These are phyloP conservation scores for Halichoerus grypus DNA, from an alignment of 2,113 vertebrate species.

Conservation along the genomic window DNA sequence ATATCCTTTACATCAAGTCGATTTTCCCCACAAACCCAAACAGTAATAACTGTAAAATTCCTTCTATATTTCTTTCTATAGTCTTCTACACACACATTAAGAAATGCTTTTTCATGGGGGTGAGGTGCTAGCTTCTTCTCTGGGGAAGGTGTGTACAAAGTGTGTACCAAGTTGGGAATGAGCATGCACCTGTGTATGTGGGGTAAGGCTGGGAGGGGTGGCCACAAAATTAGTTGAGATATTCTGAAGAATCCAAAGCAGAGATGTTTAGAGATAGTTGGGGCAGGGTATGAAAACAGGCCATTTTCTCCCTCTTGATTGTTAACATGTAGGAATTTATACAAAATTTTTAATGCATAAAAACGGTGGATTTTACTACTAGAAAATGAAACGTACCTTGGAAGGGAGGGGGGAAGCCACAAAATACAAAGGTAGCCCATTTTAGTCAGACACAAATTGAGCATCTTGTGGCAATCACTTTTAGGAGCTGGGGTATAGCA, in stretches of 20 bases:
- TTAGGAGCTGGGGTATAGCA: background rate
- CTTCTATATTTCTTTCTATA: background rate
- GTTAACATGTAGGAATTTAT: background rate
- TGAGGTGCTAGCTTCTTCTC: background rate
- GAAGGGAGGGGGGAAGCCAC: background rate
- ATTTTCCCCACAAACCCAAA: background rate
- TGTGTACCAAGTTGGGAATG: background rate
- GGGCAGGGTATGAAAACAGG: background rate
- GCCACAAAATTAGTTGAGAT: background rate
- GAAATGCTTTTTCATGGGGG: background rate
- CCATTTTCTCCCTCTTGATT: background rate
- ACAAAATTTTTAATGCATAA: background rate
- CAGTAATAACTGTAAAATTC: background rate
- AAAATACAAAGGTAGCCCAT: background rate
- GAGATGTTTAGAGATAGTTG: background rate
- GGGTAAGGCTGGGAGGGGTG: rapidly evolving
- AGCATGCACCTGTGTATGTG: background rate
- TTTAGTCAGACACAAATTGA: background rate
- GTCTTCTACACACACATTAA: background rate
- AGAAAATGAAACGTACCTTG: background rate
- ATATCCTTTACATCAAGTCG: background rate
- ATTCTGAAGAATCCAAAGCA: background rate
- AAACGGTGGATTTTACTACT: background rate
- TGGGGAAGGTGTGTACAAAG: background rate
- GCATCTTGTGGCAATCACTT: background rate